A percentile compares a stretch with the other conserved stretches of the same genome.
These are phyloP conservation scores for Gyrodactylus bullatarudis DNA, from an alignment of 1,140 invertebrate genomes.

Conservation along the genomic window DNA sequence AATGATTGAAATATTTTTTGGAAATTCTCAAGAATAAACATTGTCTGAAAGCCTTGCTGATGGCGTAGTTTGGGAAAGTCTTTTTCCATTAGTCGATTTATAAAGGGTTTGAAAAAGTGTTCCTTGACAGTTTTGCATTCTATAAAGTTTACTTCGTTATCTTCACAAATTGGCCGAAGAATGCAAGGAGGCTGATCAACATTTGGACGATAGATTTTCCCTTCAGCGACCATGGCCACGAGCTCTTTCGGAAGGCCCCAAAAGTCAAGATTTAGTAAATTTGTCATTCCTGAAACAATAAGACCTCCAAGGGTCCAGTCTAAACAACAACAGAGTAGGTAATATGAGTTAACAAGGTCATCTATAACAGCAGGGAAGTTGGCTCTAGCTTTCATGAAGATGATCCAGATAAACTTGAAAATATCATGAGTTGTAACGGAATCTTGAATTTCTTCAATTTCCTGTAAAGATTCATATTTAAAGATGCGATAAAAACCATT, in stretches of 20 bases:
- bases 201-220: conserved; percentile 23
- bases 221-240: conserved; percentile 9
- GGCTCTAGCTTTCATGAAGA: conserved; percentile 12
- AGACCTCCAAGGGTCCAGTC: conserved; percentile 61
- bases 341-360: conserved; percentile 70
- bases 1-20: conserved; percentile 33
- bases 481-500: conserved; percentile 33
- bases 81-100: conserved; percentile 42
- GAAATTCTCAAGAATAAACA: not conserved
- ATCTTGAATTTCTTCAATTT: conserved; percentile 35
- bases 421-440: conserved; percentile 13
- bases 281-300: conserved; percentile 37
- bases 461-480: not conserved
- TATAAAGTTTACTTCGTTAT: conserved; percentile 37
- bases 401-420: conserved; percentile 7
- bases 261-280: conserved; percentile 50
- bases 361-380: conserved; percentile 35
- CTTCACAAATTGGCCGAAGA: conserved; percentile 42
- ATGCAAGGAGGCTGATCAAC: conserved; percentile 40
- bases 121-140: conserved; percentile 62
- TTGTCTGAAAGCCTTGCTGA: conserved; percentile 29
- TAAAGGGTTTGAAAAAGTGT: conserved; percentile 43
- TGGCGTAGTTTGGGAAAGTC: conserved; percentile 30
- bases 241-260: conserved; percentile 37
- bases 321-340: conserved; percentile 50